phyloP scores from a whole-genome alignment of 2,888 invertebrate genomes.

The Drosophila crucigera region DNA sequence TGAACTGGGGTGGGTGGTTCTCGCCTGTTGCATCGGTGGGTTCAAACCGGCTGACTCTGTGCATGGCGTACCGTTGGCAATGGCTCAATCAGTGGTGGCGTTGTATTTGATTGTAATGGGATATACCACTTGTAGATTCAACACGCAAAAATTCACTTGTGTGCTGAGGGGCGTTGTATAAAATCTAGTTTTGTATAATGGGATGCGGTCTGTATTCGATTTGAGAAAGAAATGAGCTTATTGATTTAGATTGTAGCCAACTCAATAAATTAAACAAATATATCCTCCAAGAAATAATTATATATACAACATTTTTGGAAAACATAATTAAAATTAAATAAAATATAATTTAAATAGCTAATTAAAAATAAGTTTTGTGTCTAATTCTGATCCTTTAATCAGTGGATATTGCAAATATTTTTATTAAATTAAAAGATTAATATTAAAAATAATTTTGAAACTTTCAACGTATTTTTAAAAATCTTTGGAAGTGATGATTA shows the following conservation, averaged over 20 bases:
- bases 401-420: neutral
- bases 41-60: slow-evolving; percentile 36
- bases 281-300: neutral
- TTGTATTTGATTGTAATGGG: slow-evolving; percentile 75
- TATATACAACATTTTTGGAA: too few relatives aligned
- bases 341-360: neutral
- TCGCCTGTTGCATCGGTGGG: slow-evolving; percentile 61
- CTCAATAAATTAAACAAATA: neutral
- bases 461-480: neutral
- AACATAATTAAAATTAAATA: neutral
- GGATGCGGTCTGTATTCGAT: neutral
- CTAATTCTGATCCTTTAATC: neutral
- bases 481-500: neutral
- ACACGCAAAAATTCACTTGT: slow-evolving; percentile 24
- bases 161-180: neutral
- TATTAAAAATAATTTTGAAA: neutral
- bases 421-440: neutral
- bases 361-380: neutral
- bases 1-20: slow-evolving; percentile 3
- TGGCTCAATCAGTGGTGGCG: slow-evolving; percentile 80
- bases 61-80: slow-evolving; percentile 37
- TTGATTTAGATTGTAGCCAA: neutral
- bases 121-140: slow-evolving; percentile 75
- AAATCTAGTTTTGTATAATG: neutral
- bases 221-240: neutral